Conservation (phyloP, 2,797 vertebrate genomes). For the Odontamblyopus lacepedii region DNA sequence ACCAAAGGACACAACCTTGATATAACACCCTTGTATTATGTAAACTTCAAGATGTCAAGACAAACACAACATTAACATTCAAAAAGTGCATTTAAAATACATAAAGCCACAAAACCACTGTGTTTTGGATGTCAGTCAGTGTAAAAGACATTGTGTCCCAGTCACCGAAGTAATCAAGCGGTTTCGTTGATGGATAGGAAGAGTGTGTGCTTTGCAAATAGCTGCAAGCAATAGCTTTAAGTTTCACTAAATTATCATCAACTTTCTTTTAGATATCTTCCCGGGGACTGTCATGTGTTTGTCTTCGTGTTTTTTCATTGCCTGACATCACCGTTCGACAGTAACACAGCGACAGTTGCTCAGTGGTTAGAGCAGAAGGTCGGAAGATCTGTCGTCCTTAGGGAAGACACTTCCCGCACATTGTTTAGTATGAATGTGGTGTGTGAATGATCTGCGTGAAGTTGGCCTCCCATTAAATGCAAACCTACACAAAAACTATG, state of each 20-base stretch:
- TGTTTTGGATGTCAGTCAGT: slow-evolving; percentile 11
- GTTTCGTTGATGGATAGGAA: neutral
- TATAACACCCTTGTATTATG: slow-evolving; percentile 32
- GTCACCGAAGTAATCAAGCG: slow-evolving; percentile 4
- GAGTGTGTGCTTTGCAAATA: neutral
- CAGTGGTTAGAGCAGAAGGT: too few relatives aligned
- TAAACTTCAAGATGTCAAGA: slow-evolving; percentile 9
- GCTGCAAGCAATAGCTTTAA: neutral
- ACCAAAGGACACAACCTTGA: slow-evolving; percentile 18
- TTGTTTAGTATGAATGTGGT: too few relatives aligned
- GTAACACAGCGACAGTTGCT: too few relatives aligned
- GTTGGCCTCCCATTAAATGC: too few relatives aligned
- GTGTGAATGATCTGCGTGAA: too few relatives aligned
- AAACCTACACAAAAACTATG: too few relatives aligned
- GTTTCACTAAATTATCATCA: neutral
- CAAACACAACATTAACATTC: slow-evolving; percentile 1
- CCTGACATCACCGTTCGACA: too few relatives aligned
- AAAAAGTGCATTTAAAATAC: neutral
- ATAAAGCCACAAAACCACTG: slow-evolving; percentile 6
- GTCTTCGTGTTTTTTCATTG: too few relatives aligned
- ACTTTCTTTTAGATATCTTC: neutral
- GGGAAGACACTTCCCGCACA: too few relatives aligned
- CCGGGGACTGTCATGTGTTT: neutral
- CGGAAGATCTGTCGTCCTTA: too few relatives aligned
- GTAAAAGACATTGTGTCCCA: slow-evolving; percentile 5